These are phyloP conservation scores for Baryphthengus martii DNA, from an alignment of 2,113 vertebrate species.

Conservation along the genomic window DNA sequence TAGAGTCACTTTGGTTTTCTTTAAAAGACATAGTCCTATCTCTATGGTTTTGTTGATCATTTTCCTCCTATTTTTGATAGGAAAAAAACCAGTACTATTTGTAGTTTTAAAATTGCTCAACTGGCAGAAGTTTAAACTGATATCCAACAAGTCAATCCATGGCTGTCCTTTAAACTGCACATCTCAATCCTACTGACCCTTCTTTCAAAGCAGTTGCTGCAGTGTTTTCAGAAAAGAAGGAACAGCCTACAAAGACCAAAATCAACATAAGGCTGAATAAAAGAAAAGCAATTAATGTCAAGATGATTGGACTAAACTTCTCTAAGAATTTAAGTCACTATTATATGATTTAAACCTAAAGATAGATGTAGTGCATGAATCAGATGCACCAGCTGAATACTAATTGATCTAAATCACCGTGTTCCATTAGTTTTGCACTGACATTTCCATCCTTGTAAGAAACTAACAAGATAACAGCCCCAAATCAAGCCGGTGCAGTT, in stretches of 20 bases:
- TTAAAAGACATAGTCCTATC: not conserved
- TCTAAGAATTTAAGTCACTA: slow-evolving; percentile 3
- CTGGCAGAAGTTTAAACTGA: not conserved
- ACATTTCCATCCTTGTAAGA: not conserved
- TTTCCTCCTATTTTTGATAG: not conserved
- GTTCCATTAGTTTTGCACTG: not conserved
- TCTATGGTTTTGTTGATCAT: not conserved
- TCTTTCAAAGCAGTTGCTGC: not conserved
- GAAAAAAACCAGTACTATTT: not conserved
- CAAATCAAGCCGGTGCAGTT: not conserved
- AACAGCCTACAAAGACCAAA: not conserved
- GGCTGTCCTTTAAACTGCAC: not conserved
- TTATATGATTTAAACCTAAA: slow-evolving; percentile 35
- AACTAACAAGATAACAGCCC: not conserved
- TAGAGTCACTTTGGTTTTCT: not conserved
- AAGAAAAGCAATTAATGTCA: slow-evolving; percentile 57
- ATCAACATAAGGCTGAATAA: not conserved
- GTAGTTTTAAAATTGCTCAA: not conserved
- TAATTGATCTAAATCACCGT: slow-evolving; percentile 42
- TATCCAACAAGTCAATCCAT: not conserved
- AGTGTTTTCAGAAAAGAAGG: not conserved
- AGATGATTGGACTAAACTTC: slow-evolving; percentile 36
- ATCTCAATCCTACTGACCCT: not conserved
- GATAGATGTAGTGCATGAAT: slow-evolving; percentile 46
- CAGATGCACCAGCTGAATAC: slow-evolving; percentile 19